Percentiles rank a stretch among this genome's conserved stretches.
Conservation (phyloP, 2,113 vertebrate species). For the Phalacrocorax aristotelis region DNA sequence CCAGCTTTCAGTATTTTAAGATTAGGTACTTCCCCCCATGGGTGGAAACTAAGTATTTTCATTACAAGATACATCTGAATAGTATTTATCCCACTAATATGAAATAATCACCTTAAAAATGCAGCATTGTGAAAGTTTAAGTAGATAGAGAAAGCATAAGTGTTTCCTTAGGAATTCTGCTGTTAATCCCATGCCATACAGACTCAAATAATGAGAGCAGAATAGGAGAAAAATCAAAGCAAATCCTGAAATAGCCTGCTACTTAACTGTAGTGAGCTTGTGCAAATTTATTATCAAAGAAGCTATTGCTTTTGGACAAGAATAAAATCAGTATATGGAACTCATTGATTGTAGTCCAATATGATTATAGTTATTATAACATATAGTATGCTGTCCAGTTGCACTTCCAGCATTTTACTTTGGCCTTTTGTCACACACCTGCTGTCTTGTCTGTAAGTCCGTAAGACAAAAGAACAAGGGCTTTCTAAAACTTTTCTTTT, state of each 20-base stretch:
- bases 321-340: neutral
- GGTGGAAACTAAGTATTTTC: neutral
- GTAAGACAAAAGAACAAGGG: neutral
- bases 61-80: neutral
- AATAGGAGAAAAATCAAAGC: neutral
- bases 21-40: neutral
- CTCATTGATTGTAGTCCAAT: neutral
- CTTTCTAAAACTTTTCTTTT: neutral
- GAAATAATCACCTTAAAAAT: conserved; percentile 2
- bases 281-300: neutral
- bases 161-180: neutral
- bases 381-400: neutral
- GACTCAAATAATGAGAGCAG: neutral
- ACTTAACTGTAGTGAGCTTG: neutral
- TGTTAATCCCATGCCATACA: neutral
- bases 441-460: neutral
- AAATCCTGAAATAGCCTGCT: neutral
- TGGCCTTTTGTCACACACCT: neutral
- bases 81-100: neutral
- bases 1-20: neutral
- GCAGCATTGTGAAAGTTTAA: neutral
- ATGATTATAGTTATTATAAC: neutral
- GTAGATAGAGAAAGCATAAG: neutral
- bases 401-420: neutral
- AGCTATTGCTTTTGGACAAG: neutral